phyloP scores from a whole-genome alignment of 2,888 invertebrate species.

The Philonicus albiceps region DNA sequence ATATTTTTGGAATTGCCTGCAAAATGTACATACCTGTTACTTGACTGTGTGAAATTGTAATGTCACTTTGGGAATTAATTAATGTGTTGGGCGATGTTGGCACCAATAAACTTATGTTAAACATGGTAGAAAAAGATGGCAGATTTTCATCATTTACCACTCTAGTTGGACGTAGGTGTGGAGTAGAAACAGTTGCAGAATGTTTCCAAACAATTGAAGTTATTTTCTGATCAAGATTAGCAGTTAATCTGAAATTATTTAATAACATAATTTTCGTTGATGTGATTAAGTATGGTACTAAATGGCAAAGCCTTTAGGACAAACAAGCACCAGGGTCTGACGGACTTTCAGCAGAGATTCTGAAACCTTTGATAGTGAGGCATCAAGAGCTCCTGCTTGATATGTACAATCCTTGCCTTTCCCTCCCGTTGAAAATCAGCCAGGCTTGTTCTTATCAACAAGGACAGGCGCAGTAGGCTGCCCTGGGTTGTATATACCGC shows the following conservation, averaged over 20 bases:
- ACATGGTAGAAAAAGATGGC: not conserved
- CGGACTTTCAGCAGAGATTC: too few relatives aligned
- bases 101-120: not conserved
- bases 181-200: not conserved
- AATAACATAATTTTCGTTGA: not conserved
- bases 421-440: too few relatives aligned
- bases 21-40: not conserved
- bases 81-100: not conserved
- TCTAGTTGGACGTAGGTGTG: not conserved
- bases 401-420: too few relatives aligned
- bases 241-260: not conserved
- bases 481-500: too few relatives aligned
- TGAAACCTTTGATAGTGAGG: too few relatives aligned
- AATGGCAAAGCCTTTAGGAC: too few relatives aligned
- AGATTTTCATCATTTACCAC: not conserved
- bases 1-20: not conserved
- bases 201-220: not conserved
- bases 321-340: too few relatives aligned
- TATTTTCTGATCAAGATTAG: not conserved
- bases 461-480: too few relatives aligned
- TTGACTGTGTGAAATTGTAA: not conserved
- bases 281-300: not conserved
- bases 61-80: not conserved
- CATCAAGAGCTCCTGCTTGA: too few relatives aligned
- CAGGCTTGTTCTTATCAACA: too few relatives aligned